These are phyloP conservation scores for Drosophila nigricruria DNA, from an alignment of 2,888 invertebrate species.

Conservation along the genomic window DNA sequence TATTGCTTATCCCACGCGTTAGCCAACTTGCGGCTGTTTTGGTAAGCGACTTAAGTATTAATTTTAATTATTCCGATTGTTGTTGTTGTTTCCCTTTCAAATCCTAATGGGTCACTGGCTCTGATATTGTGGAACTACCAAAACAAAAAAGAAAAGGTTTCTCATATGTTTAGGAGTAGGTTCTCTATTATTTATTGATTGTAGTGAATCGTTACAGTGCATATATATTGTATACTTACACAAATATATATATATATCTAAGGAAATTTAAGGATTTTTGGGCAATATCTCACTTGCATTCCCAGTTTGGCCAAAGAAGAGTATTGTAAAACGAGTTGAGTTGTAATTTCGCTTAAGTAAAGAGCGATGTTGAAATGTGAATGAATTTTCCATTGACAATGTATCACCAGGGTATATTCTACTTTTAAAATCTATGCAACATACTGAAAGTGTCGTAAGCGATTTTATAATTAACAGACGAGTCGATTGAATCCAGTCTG, in stretches of 20 bases:
- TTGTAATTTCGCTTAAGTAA: background rate
- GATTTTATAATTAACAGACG: too few species aligned
- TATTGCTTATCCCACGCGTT: conserved; percentile 55
- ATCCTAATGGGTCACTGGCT: conserved; percentile 22
- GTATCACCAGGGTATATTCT: background rate
- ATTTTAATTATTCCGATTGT: conserved; percentile 70
- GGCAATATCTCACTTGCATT: too few species aligned
- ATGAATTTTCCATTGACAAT: background rate
- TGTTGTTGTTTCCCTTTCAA: conserved; percentile 18
- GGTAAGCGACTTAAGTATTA: conserved; percentile 44
- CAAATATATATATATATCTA: background rate
- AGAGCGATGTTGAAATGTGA: too few species aligned
- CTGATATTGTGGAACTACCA: background rate
- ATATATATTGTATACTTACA: conserved; percentile 4
- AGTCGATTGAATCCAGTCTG: too few species aligned
- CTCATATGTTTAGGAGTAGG: background rate
- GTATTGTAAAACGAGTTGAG: background rate
- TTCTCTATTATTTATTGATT: background rate
- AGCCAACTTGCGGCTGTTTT: conserved; percentile 47
- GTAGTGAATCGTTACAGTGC: background rate
- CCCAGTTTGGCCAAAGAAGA: too few species aligned
- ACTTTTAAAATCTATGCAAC: too few species aligned
- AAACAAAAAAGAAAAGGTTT: background rate
- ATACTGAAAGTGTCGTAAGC: too few species aligned
- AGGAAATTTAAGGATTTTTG: background rate